Evolutionary conservation across 2,888 invertebrate genomes (phyloP), one percentile per base, ranked within the genome.

Genomic region (Drosophila cognata): DNA sequence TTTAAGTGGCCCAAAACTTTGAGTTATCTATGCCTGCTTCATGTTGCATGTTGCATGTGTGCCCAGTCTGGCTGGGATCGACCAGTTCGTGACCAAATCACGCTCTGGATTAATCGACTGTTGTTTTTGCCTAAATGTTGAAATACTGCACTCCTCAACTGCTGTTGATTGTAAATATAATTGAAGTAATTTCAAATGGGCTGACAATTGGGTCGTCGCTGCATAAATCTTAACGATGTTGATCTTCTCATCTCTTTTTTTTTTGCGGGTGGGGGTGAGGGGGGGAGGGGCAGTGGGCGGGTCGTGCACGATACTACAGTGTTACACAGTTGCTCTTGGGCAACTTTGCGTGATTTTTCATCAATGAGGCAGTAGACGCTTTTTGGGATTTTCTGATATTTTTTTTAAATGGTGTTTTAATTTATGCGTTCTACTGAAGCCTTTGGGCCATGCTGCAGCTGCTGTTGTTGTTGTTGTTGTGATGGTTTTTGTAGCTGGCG

Each of bases 131-230:
- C 41, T 18, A 11, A 38, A 38, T 61, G 61, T 61, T 41, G 61
- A 31, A 53, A 61, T 43, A 6, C 43, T 11, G 7, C n/a, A 33
- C 41, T 41, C 10, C 21, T 31, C 29, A 58, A 33, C 18, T n/a
- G 11, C 16, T 38, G 46, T 43, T 59, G 74, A 52, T 66, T 73
- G 69, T 67, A 71, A 74, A 76, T 82, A 83, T 87, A 88, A 88
- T 87, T 88, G 84, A 74, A 25, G 80, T 70, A 77, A 88, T 88
- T 88, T 76, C 50, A 83, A 86, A 79, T 87, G 76, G 77, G 73
- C 78, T 83, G 82, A 79, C 78, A 88, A 88, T 83, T 83, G 87
- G 88, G 88, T 85, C 84, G 82, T 62, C 74, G 60, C 68, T 67
- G 79, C 74, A 72, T 74, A 67, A 67, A 71, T 75, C 67, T 62